These are phyloP conservation scores for Coilia nasus DNA, from an alignment of 2,797 vertebrate genomes.

Conservation along the genomic window DNA sequence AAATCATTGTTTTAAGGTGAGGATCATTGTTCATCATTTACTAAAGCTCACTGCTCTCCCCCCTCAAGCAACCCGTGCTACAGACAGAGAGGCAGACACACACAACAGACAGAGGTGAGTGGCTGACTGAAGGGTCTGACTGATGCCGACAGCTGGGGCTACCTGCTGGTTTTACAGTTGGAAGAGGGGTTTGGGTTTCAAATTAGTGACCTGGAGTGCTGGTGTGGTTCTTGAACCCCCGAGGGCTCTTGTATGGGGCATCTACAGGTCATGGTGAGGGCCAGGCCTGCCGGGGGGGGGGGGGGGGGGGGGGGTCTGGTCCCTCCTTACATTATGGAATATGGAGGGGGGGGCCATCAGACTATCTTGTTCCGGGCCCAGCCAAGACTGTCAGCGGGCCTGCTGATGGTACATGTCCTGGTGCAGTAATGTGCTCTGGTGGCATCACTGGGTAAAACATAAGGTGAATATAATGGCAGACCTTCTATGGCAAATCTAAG, in stretches of 20 bases:
- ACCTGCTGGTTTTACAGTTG: slow-evolving; percentile 56
- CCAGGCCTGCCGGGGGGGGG: too few relatives aligned
- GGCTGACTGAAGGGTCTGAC: slow-evolving; percentile 41
- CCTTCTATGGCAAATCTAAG: not conserved
- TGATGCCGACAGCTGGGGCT: slow-evolving; percentile 59
- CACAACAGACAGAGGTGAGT: not conserved
- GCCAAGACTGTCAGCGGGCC: too few relatives aligned
- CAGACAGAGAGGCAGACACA: not conserved
- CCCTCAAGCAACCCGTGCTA: not conserved
- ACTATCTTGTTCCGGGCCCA: too few relatives aligned
- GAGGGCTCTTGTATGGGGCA: not conserved
- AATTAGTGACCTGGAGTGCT: slow-evolving; percentile 50
- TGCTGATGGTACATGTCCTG: not conserved
- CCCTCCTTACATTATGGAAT: too few relatives aligned
- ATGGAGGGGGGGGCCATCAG: too few relatives aligned
- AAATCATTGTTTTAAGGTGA: not conserved
- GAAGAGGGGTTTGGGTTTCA: slow-evolving; percentile 52
- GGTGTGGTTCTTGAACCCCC: not conserved
- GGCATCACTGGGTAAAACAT: not conserved
- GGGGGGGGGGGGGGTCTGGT: too few relatives aligned
- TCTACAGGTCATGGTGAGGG: not conserved
- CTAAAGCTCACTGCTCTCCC: not conserved
- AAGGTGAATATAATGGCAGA: not conserved
- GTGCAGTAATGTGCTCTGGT: not conserved
- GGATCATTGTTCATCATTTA: not conserved